These are phyloP conservation scores for Crioceris asparagi DNA, from an alignment of 2,888 invertebrate genomes.

Conservation along the genomic window DNA sequence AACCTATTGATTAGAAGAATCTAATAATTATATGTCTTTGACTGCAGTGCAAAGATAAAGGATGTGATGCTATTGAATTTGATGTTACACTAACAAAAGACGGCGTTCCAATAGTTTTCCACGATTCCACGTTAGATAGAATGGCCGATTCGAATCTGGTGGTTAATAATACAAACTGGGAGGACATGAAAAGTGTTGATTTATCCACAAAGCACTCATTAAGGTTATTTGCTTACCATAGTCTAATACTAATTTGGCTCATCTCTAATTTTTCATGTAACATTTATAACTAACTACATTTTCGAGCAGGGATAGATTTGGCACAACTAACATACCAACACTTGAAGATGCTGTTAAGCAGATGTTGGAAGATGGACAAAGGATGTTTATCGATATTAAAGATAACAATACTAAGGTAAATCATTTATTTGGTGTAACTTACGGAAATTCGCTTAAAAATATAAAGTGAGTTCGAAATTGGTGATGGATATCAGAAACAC, in stretches of 20 bases:
- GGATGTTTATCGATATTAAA: slow-evolving; percentile 72
- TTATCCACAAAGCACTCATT: slow-evolving; percentile 60
- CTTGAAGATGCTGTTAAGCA: slow-evolving; percentile 60
- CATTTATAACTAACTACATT: slow-evolving; percentile 4
- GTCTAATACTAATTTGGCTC: not conserved
- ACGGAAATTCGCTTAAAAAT: too few species aligned
- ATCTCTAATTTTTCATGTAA: not conserved
- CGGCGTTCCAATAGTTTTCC: slow-evolving; percentile 62
- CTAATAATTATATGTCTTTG: not conserved
- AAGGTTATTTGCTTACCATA: slow-evolving; percentile 37
- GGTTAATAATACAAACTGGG: slow-evolving; percentile 50
- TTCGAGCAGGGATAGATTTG: slow-evolving; percentile 48
- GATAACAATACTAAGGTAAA: slow-evolving; percentile 50
- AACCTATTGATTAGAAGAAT: not conserved
- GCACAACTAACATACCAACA: slow-evolving; percentile 50
- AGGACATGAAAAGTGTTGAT: slow-evolving; percentile 51
- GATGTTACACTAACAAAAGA: slow-evolving; percentile 67
- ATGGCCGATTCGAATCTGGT: slow-evolving; percentile 45
- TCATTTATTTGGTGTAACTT: not conserved
- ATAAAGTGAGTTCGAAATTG: too few species aligned
- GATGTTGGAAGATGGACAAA: slow-evolving; percentile 53
- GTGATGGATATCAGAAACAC: too few species aligned
- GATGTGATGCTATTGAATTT: slow-evolving; percentile 66
- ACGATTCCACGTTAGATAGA: slow-evolving; percentile 61
- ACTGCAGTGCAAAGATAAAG: slow-evolving; percentile 55